These are phyloP conservation scores for Boleophthalmus pectinirostris DNA, from an alignment of 2,113 vertebrate genomes.

Conservation along the genomic window DNA sequence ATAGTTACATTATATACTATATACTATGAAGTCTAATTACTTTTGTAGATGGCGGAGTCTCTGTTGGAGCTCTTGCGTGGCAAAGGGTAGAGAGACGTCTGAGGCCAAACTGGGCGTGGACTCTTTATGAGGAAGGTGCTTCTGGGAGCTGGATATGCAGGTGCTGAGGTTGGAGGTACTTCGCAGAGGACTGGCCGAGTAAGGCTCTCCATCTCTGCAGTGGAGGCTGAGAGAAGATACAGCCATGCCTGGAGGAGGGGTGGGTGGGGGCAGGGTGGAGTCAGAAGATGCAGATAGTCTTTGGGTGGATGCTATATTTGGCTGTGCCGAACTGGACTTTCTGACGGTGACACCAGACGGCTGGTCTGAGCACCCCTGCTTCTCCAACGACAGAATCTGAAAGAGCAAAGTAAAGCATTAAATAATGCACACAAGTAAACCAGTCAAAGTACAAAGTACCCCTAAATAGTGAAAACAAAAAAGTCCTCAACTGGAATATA, in stretches of 20 bases:
- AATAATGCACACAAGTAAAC: background rate
- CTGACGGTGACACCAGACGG: constrained; percentile 88
- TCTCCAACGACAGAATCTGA: constrained; percentile 89
- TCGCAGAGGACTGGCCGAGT: constrained; percentile 75
- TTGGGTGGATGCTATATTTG: constrained; percentile 32
- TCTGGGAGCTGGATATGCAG: constrained; percentile 79
- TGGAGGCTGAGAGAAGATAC: constrained; percentile 70
- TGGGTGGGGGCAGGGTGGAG: constrained; percentile 43
- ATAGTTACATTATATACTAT: background rate
- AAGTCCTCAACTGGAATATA: background rate
- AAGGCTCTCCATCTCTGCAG: constrained; percentile 68
- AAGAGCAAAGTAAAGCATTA: background rate
- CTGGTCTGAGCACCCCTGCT: constrained; percentile 79
- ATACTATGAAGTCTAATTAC: constrained; percentile 65
- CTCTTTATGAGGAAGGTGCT: constrained; percentile 83
- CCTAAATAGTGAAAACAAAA: background rate
- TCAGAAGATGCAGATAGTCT: constrained; percentile 44
- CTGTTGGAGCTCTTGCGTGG: constrained; percentile 90
- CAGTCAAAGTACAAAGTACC: background rate
- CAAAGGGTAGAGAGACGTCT: constrained; percentile 88
- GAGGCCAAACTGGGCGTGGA: constrained; percentile 95
- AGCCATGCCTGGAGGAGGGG: constrained; percentile 22
- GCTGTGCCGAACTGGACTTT: constrained; percentile 72
- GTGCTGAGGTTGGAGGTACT: constrained; percentile 82
- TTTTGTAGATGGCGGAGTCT: constrained; percentile 91